These are phyloP conservation scores for Marmota monax DNA, from an alignment of 2,113 vertebrate species.

Conservation along the genomic window DNA sequence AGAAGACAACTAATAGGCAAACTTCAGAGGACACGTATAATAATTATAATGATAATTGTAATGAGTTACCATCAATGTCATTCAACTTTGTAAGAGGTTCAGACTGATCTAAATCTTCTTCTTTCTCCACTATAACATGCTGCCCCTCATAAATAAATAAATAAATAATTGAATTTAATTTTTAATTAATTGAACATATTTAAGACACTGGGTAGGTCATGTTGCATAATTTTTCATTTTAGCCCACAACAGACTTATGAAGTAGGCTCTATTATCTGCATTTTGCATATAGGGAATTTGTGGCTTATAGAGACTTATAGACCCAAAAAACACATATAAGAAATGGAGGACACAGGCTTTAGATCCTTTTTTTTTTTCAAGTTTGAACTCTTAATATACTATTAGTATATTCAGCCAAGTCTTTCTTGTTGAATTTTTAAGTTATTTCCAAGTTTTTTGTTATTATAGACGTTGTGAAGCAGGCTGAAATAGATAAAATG, in stretches of 20 bases:
- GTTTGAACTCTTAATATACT: not conserved
- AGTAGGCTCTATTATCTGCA: not conserved
- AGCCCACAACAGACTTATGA: not conserved
- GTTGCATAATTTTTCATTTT: not conserved
- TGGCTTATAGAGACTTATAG: not conserved
- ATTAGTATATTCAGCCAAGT: not conserved
- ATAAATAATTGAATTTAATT: not conserved
- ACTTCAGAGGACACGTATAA: not conserved
- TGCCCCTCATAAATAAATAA: not conserved
- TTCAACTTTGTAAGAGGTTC: not conserved
- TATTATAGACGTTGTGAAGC: not conserved
- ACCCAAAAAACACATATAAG: not conserved
- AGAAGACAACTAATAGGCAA: not conserved
- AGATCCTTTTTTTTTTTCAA: not conserved
- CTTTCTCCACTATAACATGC: not conserved
- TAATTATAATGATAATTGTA: not conserved
- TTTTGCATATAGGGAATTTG: not conserved
- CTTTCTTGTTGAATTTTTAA: not conserved
- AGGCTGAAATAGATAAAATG: not conserved
- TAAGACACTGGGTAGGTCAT: not conserved
- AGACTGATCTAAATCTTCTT: not conserved
- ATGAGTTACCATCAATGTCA: not conserved
- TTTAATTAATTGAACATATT: not conserved
- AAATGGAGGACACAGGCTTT: not conserved
- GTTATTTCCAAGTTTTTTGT: constrained; percentile 29